Evolutionary conservation across 1,140 invertebrate genomes (phyloP).

Genomic region (Lepidurus couesii): DNA sequence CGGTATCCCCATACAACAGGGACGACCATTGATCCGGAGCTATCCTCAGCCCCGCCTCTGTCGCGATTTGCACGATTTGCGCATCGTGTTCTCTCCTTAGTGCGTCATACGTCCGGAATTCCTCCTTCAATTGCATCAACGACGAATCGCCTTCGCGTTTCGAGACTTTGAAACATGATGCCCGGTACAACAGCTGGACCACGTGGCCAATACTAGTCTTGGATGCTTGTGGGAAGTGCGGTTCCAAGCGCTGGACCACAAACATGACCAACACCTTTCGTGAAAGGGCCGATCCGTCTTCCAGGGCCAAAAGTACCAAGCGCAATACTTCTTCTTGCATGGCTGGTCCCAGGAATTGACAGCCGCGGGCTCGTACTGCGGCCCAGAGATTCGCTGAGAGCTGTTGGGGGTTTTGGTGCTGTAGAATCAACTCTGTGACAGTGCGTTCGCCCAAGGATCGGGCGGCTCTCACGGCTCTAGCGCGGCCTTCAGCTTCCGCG

Average conservation of each 20-base stretch:
- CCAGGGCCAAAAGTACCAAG: conserved; percentile 84
- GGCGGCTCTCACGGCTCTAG: conserved; percentile 50
- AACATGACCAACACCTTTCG: conserved; percentile 98
- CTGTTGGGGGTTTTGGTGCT: conserved; percentile 89
- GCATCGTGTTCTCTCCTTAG: conserved; percentile 92
- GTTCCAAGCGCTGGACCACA: conserved; percentile 90
- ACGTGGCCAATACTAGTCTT: conserved; percentile 99
- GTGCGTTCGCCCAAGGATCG: conserved; percentile 88
- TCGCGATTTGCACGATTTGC: conserved; percentile 97
- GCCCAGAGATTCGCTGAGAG: conserved; percentile 92
- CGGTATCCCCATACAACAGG: conserved; percentile 87
- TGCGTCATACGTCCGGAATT: conserved; percentile 91
- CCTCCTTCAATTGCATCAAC: conserved; percentile 96
- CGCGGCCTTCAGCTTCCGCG: conserved; percentile 69
- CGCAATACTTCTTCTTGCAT: conserved; percentile 98
- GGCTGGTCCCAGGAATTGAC: conserved; percentile 98
- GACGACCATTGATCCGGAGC: conserved; percentile 98
- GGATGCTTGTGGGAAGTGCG: conserved; percentile 94
- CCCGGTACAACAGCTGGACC: conserved; percentile 93
- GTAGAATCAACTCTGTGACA: conserved; percentile 88
- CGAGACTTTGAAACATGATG: conserved; percentile 96
- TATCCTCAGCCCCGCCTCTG: conserved; percentile 91
- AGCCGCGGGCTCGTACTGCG: conserved; percentile 89
- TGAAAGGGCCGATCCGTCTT: conserved; percentile 94
- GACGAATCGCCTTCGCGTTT: conserved; percentile 97